phyloP scores from a whole-genome alignment of 2,113 vertebrate species.

The Macroglossus sobrinus region DNA sequence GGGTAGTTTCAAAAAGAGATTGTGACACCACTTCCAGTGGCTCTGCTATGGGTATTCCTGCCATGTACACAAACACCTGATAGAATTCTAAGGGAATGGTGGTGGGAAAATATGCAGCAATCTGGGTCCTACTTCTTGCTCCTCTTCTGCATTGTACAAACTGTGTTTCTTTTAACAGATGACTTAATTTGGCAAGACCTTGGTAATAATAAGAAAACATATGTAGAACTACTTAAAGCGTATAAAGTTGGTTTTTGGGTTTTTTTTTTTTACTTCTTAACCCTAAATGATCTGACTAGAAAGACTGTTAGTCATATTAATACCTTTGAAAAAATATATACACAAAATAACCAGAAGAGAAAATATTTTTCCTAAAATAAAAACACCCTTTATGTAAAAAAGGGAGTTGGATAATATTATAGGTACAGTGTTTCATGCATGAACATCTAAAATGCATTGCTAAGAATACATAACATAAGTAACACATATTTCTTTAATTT shows the following conservation, averaged over 20 bases:
- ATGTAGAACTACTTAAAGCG: not conserved
- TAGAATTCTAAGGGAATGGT: not conserved
- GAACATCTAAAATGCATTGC: not conserved
- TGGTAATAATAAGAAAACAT: not conserved
- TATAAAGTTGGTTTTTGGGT: not conserved
- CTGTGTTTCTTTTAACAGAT: not conserved
- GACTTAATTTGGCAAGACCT: not conserved
- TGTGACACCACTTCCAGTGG: not conserved
- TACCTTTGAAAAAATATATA: not conserved
- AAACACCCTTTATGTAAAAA: not conserved
- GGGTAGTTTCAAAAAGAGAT: not conserved
- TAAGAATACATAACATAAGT: not conserved
- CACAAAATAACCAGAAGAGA: not conserved
- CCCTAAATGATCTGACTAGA: not conserved
- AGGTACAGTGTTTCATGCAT: not conserved
- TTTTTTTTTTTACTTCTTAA: not conserved
- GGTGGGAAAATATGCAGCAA: not conserved
- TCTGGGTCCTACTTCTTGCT: not conserved
- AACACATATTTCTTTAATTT: not conserved
- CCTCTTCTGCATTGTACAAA: not conserved
- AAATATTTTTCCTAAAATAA: not conserved
- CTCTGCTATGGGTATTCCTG: not conserved
- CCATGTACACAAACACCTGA: rapidly evolving
- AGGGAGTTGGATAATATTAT: not conserved
- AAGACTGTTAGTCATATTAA: not conserved